Evolutionary conservation across 1,140 invertebrate species (phyloP).

Genomic region (Caligus rogercresseyi): DNA sequence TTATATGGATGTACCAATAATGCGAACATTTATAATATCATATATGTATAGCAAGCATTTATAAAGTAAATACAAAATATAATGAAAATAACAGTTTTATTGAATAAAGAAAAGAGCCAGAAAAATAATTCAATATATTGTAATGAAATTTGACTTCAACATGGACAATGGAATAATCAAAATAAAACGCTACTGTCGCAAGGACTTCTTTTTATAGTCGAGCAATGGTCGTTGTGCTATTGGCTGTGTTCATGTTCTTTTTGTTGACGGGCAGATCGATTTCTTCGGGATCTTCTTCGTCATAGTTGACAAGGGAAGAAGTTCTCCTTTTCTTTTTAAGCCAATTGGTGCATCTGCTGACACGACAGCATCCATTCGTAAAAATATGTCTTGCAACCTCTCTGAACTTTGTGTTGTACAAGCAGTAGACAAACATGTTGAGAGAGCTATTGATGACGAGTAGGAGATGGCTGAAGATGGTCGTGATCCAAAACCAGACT

Average conservation of each 20-base stretch:
- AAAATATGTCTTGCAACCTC: constrained; percentile 5
- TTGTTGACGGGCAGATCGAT: background rate
- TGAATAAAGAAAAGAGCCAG: too few species aligned
- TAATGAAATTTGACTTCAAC: too few species aligned
- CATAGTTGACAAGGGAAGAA: background rate
- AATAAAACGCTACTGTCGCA: too few species aligned
- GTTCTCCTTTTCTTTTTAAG: background rate
- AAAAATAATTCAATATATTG: too few species aligned
- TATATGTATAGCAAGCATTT: too few species aligned
- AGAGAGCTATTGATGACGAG: constrained; percentile 8
- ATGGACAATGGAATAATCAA: too few species aligned
- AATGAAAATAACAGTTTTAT: too few species aligned
- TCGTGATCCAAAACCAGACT: constrained; percentile 3
- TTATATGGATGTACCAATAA: too few species aligned
- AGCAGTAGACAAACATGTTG: constrained; percentile 5
- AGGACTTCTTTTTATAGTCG: background rate
- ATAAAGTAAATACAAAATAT: too few species aligned
- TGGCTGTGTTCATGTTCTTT: background rate
- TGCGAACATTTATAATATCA: too few species aligned
- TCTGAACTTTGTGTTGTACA: constrained; percentile 4
- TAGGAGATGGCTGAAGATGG: constrained; percentile 1
- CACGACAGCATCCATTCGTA: constrained; percentile 2
- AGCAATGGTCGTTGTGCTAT: background rate
- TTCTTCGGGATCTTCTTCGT: background rate
- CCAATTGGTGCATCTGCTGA: background rate